Conservation (phyloP, 2,888 invertebrate species). For the Sialis lutaria region DNA sequence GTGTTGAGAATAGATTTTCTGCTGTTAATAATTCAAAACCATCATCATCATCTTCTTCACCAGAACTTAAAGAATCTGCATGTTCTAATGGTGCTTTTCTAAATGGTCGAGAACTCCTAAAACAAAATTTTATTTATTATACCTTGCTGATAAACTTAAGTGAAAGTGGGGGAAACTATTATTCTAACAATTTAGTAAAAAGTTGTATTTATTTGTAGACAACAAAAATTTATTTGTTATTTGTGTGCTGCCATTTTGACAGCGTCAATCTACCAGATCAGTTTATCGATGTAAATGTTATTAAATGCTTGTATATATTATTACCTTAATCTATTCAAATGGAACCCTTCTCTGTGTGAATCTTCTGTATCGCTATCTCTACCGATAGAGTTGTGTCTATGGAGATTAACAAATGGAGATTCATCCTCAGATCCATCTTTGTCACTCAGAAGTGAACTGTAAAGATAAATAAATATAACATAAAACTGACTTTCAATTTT, state of each 20-base stretch:
- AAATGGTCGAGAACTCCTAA: slow-evolving; percentile 48
- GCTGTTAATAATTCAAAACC: slow-evolving; percentile 83
- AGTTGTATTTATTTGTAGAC: not conserved
- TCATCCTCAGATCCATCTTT: slow-evolving; percentile 50
- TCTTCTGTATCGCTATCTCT: slow-evolving; percentile 41
- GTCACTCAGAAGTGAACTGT: slow-evolving; percentile 46
- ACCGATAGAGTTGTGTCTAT: slow-evolving; percentile 36
- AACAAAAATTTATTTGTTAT: not conserved
- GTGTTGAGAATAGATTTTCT: slow-evolving; percentile 76
- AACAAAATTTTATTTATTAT: slow-evolving; percentile 5
- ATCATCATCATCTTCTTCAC: slow-evolving; percentile 77
- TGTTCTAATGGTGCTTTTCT: slow-evolving; percentile 44
- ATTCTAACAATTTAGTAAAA: too few relatives aligned
- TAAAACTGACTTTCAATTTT: too few relatives aligned
- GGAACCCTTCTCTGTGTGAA: slow-evolving; percentile 27
- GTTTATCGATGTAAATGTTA: too few relatives aligned
- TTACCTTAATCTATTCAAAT: slow-evolving; percentile 50
- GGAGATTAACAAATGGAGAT: slow-evolving; percentile 35
- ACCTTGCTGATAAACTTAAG: not conserved
- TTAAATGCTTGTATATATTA: too few relatives aligned
- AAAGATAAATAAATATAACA: slow-evolving; percentile 13
- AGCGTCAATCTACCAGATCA: too few relatives aligned
- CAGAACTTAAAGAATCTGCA: slow-evolving; percentile 74
- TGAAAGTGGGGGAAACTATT: not conserved
- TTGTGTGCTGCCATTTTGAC: not conserved